Evolutionary conservation across 2,888 invertebrate species (phyloP).

Genomic region (Morinoia aosen): DNA sequence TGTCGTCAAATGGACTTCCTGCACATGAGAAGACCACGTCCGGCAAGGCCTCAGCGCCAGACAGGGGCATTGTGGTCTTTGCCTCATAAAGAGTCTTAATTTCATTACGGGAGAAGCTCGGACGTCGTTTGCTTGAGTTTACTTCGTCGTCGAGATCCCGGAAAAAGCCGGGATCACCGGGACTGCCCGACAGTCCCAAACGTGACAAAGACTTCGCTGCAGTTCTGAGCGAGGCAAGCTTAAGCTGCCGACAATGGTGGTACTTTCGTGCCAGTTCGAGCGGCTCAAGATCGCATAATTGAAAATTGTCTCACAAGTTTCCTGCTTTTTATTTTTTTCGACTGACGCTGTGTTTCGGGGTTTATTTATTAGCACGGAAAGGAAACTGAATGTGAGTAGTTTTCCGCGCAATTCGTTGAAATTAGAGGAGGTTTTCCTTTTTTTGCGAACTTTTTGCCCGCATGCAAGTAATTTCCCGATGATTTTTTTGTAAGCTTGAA

Average conservation of each 20-base stretch:
- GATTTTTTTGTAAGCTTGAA: not conserved
- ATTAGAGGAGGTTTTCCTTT: not conserved
- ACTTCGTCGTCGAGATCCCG: not conserved
- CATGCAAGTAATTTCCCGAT: not conserved
- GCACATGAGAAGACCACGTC: not conserved
- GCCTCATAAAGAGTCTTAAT: conserved; percentile 46
- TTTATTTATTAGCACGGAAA: too few species aligned
- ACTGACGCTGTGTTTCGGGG: too few species aligned
- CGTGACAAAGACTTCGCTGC: conserved; percentile 2
- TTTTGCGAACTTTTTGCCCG: not conserved
- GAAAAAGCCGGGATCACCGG: not conserved
- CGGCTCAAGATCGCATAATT: not conserved
- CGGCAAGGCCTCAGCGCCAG: not conserved
- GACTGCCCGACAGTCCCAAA: not conserved
- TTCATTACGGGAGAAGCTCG: conserved; percentile 38
- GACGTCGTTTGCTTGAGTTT: not conserved
- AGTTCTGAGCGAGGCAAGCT: not conserved
- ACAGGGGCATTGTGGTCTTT: not conserved
- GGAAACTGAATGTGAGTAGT: too few species aligned
- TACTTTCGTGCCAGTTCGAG: not conserved
- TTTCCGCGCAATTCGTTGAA: not conserved
- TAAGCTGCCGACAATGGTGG: not conserved
- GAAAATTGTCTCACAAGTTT: not conserved
- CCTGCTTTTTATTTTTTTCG: not conserved
- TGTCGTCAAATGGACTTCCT: not conserved